These are phyloP conservation scores for Xylophagus ater DNA, from an alignment of 2,888 invertebrate genomes.

Conservation along the genomic window DNA sequence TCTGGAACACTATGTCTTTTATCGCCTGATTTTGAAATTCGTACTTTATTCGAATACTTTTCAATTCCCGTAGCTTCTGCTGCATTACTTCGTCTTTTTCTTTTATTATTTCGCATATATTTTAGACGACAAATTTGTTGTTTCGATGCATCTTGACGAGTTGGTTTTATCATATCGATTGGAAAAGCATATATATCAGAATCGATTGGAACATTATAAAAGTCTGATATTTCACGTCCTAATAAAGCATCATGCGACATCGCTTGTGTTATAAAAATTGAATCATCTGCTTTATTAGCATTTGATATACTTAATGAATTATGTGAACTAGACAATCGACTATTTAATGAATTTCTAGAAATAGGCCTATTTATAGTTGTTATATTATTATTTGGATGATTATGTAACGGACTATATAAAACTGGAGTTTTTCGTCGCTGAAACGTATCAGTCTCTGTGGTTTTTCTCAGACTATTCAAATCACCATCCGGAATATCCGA, in stretches of 20 bases:
- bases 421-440: conserved; percentile 25
- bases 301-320: conserved; percentile 62
- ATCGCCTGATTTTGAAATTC: conserved; percentile 26
- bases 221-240: conserved; percentile 67
- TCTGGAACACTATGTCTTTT: conserved; percentile 61
- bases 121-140: conserved; percentile 23
- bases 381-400: conserved; percentile 33
- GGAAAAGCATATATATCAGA: conserved; percentile 82
- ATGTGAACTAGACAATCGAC: conserved; percentile 72
- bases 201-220: conserved; percentile 81
- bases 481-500: conserved; percentile 38
- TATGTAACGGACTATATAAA: conserved; percentile 34
- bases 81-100: conserved; percentile 33
- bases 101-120: conserved; percentile 30
- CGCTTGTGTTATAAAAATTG: conserved; percentile 77
- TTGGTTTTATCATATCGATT: conserved; percentile 63
- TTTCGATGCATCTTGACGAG: conserved; percentile 3
- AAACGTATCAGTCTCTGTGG: conserved; percentile 22
- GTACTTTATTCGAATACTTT: conserved; percentile 17
- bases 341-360: conserved; percentile 64
- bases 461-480: conserved; percentile 31
- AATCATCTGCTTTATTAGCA: conserved; percentile 68
- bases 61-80: conserved; percentile 23
- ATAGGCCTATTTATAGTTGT: conserved; percentile 49
- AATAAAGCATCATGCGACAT: conserved; percentile 76